phyloP scores from a whole-genome alignment of 2,113 vertebrate genomes.

The Hippocampus mohnikei region DNA sequence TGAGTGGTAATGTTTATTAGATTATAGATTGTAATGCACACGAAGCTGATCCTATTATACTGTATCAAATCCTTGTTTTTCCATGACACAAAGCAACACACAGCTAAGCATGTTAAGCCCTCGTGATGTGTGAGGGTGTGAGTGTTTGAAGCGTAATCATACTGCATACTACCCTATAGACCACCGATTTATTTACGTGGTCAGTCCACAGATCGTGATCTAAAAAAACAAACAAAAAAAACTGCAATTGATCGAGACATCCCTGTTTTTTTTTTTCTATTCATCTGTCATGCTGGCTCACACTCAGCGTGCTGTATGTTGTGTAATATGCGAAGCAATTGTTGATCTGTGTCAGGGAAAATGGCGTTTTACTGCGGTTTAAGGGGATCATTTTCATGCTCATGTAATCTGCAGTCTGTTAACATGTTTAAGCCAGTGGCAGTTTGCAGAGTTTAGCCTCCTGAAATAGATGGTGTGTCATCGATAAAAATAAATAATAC shows the following conservation, averaged over 20 bases:
- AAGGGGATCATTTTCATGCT: slow-evolving; percentile 53
- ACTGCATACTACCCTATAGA: not conserved
- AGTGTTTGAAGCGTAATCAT: not conserved
- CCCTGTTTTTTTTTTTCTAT: not conserved
- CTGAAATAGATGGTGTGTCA: slow-evolving; percentile 41
- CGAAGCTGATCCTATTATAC: slow-evolving; percentile 49
- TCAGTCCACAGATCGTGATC: not conserved
- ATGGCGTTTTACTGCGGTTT: slow-evolving; percentile 35
- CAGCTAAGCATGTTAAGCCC: slow-evolving; percentile 26
- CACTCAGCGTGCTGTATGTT: slow-evolving; percentile 1
- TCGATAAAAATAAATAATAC: not conserved
- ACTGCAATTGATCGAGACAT: not conserved
- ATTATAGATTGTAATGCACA: slow-evolving; percentile 44
- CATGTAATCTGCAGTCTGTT: slow-evolving; percentile 55
- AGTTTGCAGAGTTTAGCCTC: slow-evolving; percentile 38
- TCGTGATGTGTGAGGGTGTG: slow-evolving; percentile 8
- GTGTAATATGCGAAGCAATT: slow-evolving; percentile 12
- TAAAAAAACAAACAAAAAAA: not conserved
- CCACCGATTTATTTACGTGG: not conserved
- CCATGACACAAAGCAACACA: slow-evolving; percentile 38
- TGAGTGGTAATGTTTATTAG: slow-evolving; percentile 29
- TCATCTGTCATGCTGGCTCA: not conserved
- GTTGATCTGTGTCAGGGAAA: slow-evolving; percentile 45
- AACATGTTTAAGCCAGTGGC: slow-evolving; percentile 39
- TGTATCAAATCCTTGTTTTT: slow-evolving; percentile 43